phyloP scores from a whole-genome alignment of 2,888 invertebrate species.

The Mythimna vitellina region DNA sequence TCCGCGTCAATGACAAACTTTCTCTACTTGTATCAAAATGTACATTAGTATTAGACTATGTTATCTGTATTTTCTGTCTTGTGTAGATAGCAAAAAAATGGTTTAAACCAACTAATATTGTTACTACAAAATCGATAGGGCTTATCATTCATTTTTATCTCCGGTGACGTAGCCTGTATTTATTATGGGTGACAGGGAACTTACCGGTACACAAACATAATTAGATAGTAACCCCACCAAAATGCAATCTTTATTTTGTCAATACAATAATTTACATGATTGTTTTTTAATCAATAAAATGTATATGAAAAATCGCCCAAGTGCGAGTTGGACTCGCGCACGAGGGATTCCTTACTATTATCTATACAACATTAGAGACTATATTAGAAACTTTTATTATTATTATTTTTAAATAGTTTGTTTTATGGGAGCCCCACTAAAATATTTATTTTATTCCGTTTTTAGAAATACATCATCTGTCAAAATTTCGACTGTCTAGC shows the following conservation, averaged over 20 bases:
- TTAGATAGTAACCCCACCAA: slow-evolving; percentile 1
- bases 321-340: no score
- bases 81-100: neutral
- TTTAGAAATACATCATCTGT: no score
- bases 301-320: neutral
- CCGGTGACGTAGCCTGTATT: neutral
- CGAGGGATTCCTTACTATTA: no score
- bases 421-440: no score
- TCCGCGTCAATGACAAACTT: no score
- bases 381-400: no score
- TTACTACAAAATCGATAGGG: neutral
- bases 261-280: neutral
- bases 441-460: no score
- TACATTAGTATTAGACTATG: no score
- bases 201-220: neutral
- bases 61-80: neutral
- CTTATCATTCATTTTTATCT: slow-evolving; percentile 42
- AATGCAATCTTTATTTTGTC: neutral
- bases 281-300: slow-evolving; percentile 1
- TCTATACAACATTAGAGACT: no score
- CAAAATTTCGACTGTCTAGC: no score
- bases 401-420: no score
- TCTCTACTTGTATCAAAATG: no score
- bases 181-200: neutral
- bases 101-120: neutral